Evolutionary conservation across 2,113 vertebrate species (phyloP).

Genomic region (Candoia aspera): DNA sequence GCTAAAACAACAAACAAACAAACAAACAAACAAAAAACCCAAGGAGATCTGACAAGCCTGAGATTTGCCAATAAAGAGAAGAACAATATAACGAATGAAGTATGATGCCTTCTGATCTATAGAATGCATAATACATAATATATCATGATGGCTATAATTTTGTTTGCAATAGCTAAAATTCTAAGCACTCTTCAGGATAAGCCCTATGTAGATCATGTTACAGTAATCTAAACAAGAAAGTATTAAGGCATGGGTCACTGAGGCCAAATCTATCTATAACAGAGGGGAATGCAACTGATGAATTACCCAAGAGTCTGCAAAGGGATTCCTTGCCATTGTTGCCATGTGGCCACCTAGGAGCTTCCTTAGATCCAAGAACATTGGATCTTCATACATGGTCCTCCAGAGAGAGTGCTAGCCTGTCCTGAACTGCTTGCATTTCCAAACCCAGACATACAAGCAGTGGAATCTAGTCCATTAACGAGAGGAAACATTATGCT

Average conservation of each 20-base stretch:
- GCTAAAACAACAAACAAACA: not conserved
- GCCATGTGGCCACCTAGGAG: not conserved
- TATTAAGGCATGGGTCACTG: not conserved
- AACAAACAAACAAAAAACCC: not conserved
- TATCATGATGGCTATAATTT: not conserved
- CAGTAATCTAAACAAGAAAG: not conserved
- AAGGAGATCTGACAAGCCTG: not conserved
- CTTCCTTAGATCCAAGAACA: not conserved
- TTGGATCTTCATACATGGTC: not conserved
- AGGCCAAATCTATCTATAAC: not conserved
- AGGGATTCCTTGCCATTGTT: not conserved
- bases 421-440: not conserved
- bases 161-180: not conserved
- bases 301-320: not conserved
- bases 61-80: not conserved
- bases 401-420: not conserved
- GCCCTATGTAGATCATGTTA: not conserved
- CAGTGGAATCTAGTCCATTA: not conserved
- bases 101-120: not conserved
- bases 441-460: not conserved
- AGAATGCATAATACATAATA: not conserved
- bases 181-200: not conserved
- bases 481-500: not conserved
- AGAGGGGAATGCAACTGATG: not conserved
- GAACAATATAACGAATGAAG: not conserved